Base-by-base conservation (phyloP, 2,113 vertebrate genomes). In the Eonycteris spelaea region DNA sequence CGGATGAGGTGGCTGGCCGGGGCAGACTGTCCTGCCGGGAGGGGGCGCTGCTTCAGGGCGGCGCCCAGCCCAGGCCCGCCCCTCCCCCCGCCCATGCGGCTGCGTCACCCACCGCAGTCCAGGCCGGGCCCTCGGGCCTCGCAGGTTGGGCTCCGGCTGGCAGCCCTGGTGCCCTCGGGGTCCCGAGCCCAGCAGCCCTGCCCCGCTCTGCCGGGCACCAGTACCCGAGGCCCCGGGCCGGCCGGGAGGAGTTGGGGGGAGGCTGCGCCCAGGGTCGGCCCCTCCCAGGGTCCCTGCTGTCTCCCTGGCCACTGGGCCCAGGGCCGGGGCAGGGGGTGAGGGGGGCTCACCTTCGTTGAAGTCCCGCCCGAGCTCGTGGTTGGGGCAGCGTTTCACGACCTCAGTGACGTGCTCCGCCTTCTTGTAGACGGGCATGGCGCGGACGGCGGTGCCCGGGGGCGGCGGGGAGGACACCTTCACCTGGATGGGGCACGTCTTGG, bases 401-500 rank as follows among this genome's bases (percentile, higher is more conserved):
- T 99, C 99, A 0, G 99, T 99, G 98, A 99, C 99, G 0, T 99
- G 99, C 95, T 99, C 99, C 0, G 99, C 99, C 98, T 99, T 99
- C 98, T 99, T 99, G 98, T 99, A 99, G 96, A 99, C 98, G 0
- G 99, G 99, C 99, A 99, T 99, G 97, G 99, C 99, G 40, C 99
- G 98, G 97, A 99, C 98, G 92, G 99, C 98, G 53, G 99, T 99
- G 97, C 99, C 99, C 0, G 99, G 99, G 0, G 99, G 99, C 0
- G 99, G 99, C 0, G 98, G 98, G 0, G 98, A 98, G 43, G 99
- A 98, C 91, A 99, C 99, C 97, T 99, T 99, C 98, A 99, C 99
- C 98, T 99, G 99, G 98, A 99, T 99, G 61, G 99, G 99, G 11
- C 99, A 99, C 0, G 99, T 99, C 97, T 99, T 99, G 78, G 99